Conservation (phyloP, 30 jellyfish, hydroid and myxozoan genomes). For the Aurelia aurita region DNA sequence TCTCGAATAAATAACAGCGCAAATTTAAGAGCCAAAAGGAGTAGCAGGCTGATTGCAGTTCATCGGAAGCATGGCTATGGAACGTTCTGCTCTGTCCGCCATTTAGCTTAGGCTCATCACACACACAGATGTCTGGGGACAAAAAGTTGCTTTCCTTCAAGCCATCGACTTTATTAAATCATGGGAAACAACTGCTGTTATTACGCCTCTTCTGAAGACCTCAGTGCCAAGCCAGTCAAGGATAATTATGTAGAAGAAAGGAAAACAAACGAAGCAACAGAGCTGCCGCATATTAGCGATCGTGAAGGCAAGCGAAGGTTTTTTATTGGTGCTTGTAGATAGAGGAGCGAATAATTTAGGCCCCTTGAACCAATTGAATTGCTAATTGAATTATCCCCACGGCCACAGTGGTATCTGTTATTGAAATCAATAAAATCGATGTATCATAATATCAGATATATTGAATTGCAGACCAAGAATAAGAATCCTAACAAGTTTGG, state of each 20-base stretch:
- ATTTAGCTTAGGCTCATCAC: not conserved
- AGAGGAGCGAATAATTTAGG: too few species aligned
- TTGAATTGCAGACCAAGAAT: too few species aligned
- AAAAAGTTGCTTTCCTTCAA: slow-evolving; percentile 37
- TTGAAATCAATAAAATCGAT: too few species aligned
- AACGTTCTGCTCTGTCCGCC: too few species aligned
- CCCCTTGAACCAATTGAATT: too few species aligned
- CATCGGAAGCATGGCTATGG: not conserved
- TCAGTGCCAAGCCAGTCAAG: slow-evolving; percentile 59
- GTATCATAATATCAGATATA: too few species aligned
- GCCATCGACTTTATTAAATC: slow-evolving; percentile 40
- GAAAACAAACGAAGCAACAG: slow-evolving; percentile 61
- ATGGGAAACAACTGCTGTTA: slow-evolving; percentile 95
- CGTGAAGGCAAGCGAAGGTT: slow-evolving; percentile 77
- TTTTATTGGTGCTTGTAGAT: too few species aligned
- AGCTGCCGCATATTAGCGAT: slow-evolving; percentile 92
- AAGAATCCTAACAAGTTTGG: too few species aligned
- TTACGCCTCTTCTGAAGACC: slow-evolving; percentile 86
- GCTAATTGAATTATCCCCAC: too few species aligned
- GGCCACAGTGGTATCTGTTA: too few species aligned
- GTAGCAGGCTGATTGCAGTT: not conserved
- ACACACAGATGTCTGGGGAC: slow-evolving; percentile 47
- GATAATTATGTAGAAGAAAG: slow-evolving; percentile 66
- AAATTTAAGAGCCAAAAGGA: not conserved
- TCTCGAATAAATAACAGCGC: not conserved